Evolutionary conservation across 2,888 invertebrate genomes (phyloP), one percentile per base, ranked within the genome.

Genomic region (Brenthis ino): DNA sequence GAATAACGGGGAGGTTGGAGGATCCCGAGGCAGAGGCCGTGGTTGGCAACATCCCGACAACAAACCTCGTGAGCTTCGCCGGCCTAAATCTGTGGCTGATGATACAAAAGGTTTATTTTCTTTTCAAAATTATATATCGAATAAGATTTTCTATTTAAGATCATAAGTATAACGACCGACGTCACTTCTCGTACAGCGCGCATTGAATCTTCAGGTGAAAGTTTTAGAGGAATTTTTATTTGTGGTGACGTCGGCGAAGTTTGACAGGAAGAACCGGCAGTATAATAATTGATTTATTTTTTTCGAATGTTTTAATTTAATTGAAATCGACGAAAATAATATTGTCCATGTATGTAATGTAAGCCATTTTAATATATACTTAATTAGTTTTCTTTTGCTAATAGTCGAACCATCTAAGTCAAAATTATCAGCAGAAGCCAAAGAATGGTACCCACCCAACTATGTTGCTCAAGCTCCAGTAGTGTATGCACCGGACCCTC

Each of bases 371-470:
- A 12, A 48, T 48, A 24, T 28, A 28, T 0, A 16, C 16, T 16
- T 51, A 50, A 67, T 48, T 55, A 11, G 37, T 43, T 43, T 43
- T 43, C 3, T 43, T 43, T 43, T 43, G 37, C 11, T 11, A 11
- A 43, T 63, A 89, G 88, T 79, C 71, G 90, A 90, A 74, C 81
- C 85, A 74, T 81, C 89, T 24, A 91, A 89, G 77, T 93, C 93
- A 20, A 93, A 83, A 28, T 77, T 94, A 72, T 94, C 94, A 57
- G 94, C 92, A 16, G 94, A 94, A 67, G 95, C 95, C 37, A 93
- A 94, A 76, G 95, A 94, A 85, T 95, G 94, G 94, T 94, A 92
- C 77, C 94, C 94, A 64, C 88, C 93, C 24, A 93, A 93, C 77
- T 93, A 93, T 81, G 87, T 84, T 57, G 87, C 85, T 13, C 89